Percentiles rank a stretch among this genome's conserved stretches.
These are phyloP conservation scores for Danaus plexippus DNA, from an alignment of 1,140 invertebrate genomes.

Conservation along the genomic window DNA sequence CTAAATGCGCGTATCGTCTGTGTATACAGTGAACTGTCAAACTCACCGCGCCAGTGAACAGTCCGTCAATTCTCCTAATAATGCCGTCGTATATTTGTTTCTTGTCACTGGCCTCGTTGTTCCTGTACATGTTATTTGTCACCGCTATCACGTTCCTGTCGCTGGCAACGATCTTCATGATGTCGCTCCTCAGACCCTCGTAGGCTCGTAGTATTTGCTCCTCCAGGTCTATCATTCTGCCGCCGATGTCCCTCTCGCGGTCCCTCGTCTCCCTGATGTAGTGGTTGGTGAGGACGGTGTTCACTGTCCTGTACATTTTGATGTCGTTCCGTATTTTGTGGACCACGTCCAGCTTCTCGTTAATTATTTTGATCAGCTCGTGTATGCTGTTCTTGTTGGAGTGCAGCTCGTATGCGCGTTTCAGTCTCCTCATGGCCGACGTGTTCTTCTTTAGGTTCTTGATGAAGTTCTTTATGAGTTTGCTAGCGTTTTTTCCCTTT, in stretches of 20 bases:
- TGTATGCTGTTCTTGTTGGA: conserved; percentile 35
- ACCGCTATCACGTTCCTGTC: conserved; percentile 46
- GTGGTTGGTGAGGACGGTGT: conserved; percentile 60
- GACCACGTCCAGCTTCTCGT: conserved; percentile 61
- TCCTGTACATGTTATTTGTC: conserved; percentile 41
- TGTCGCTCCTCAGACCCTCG: conserved; percentile 44
- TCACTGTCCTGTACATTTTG: conserved; percentile 62
- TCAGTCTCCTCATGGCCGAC: conserved; percentile 45
- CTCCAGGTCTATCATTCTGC: conserved; percentile 54
- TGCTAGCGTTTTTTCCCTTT: conserved; percentile 32
- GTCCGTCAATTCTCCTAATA: conserved; percentile 58
- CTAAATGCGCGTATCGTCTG: too few species aligned
- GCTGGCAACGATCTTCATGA: conserved; percentile 51
- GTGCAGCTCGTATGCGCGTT: conserved; percentile 41
- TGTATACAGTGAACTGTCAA: too few species aligned
- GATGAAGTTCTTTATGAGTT: conserved; percentile 46
- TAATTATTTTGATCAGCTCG: conserved; percentile 46
- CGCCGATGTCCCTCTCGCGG: conserved; percentile 49
- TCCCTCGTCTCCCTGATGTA: conserved; percentile 59
- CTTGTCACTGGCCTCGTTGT: conserved; percentile 41
- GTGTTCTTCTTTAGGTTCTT: conserved; percentile 56
- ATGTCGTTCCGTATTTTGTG: conserved; percentile 62
- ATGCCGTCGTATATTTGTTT: conserved; percentile 61
- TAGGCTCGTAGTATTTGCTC: conserved; percentile 48
- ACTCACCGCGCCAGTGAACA: conserved; percentile 61